These are phyloP conservation scores for Isichthys henryi DNA, from an alignment of 2,113 vertebrate genomes.

Conservation along the genomic window DNA sequence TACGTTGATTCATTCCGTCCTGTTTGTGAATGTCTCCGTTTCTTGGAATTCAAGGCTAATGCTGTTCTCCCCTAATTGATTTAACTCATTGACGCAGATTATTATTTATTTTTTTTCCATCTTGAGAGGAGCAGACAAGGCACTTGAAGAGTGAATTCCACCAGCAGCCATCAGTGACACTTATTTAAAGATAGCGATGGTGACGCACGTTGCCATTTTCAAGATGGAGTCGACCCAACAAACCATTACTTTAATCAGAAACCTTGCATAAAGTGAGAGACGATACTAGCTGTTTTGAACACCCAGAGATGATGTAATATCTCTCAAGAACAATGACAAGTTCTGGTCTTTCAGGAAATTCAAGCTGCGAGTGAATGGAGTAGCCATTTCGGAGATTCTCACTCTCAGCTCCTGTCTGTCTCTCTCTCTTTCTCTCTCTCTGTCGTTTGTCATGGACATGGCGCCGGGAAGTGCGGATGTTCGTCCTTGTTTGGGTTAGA, in stretches of 20 bases:
- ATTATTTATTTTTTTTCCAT: background rate
- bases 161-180: background rate
- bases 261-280: background rate
- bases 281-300: background rate
- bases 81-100: background rate
- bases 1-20: background rate
- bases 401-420: background rate
- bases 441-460: background rate
- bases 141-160: background rate
- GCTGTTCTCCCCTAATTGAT: background rate
- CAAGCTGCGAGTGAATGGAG: background rate
- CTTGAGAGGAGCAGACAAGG: background rate
- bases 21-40: background rate
- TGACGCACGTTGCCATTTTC: background rate
- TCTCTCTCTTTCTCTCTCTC: background rate
- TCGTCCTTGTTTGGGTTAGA: background rate
- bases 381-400: background rate
- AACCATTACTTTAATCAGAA: background rate
- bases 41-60: background rate
- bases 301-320: background rate
- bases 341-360: slow-evolving; percentile 15
- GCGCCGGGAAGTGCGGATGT: background rate
- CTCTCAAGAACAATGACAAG: background rate
- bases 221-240: background rate
- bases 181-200: background rate